Evolutionary conservation across 2,113 vertebrate genomes (phyloP).

Genomic region (Esox niger): DNA sequence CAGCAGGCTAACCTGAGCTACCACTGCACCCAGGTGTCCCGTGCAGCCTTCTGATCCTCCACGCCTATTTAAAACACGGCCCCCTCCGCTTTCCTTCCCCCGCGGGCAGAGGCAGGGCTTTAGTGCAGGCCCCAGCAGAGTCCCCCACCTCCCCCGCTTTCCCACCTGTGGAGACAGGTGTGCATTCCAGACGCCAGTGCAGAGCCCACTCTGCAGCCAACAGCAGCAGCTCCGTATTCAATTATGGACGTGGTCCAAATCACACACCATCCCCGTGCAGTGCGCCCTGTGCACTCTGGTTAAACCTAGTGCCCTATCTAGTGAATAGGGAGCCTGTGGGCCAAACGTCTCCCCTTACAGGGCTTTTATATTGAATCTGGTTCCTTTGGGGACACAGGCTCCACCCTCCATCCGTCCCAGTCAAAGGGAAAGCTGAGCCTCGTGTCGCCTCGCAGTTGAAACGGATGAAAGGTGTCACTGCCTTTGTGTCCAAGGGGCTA

Average conservation of each 20-base stretch:
- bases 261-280: too few species aligned
- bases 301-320: too few species aligned
- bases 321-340: too few species aligned
- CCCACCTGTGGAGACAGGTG: slow-evolving; percentile 66
- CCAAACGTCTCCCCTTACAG: too few species aligned
- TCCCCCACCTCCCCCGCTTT: slow-evolving; percentile 31
- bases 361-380: too few species aligned
- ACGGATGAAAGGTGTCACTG: slow-evolving; percentile 37
- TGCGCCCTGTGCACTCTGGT: too few species aligned
- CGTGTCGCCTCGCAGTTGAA: slow-evolving; percentile 35
- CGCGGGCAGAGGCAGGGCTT: slow-evolving; percentile 61
- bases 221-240: too few species aligned
- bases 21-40: slow-evolving; percentile 55
- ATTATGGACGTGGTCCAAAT: too few species aligned
- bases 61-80: slow-evolving; percentile 45
- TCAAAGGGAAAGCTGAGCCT: slow-evolving; percentile 44
- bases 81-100: slow-evolving; percentile 15
- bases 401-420: too few species aligned
- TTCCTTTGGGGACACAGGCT: too few species aligned
- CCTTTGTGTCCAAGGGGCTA: slow-evolving; percentile 32
- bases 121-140: slow-evolving; percentile 68
- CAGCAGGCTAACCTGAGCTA: slow-evolving; percentile 36
- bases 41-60: slow-evolving; percentile 60
- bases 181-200: slow-evolving; percentile 70
- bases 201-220: slow-evolving; percentile 39